Evolutionary conservation across 2,888 invertebrate species (phyloP), one percentile per base, ranked within the genome.

Genomic region (Rhamphomyia laevipes): DNA sequence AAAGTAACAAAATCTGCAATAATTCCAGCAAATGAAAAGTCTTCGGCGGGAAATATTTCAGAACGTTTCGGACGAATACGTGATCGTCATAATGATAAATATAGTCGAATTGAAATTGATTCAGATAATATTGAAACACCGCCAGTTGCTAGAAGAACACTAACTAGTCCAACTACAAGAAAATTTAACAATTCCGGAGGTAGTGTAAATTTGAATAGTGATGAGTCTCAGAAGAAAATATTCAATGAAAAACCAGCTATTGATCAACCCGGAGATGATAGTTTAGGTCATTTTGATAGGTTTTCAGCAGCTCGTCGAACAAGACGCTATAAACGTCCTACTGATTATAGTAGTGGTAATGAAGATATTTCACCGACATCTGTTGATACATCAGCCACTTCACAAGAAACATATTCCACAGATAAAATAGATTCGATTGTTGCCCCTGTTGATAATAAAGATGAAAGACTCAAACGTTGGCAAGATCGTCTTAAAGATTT

Each of bases 91-190:
- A 63, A 62, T 47, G 63, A 63, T 47, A 57, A 60, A 37, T 75
- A 76, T 16, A 84, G 85, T 58, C 82, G 82, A 63, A 80, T 83
- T 12, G 89, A 90, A 63, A 88, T 91, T 38, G 91, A 91, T 66
- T 87, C 89, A 3, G 91, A 91, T 59, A 91, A 91, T 59, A 86
- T 91, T 31, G 90, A 91, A 73, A 91, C 91, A 2, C 90, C 91
- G 17, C 90, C 91, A 6, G 86, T 82, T 0, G 82, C 82, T 16
- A 75, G 90, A 49, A 79, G 84, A 57, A 69, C 78, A 27, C 81
- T 82, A 61, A 78, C 49, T 47, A 53, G 46, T 40, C 55, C 56
- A 3, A 27, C 50, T 2, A 33, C 51, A 3, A 46, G 53, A n/a
- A n/a, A 58, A 56, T 41, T 47, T 43, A 48, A 52, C 51, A 42